phyloP scores from a whole-genome alignment of 2,113 vertebrate species.

The Chionodraco myersi region DNA sequence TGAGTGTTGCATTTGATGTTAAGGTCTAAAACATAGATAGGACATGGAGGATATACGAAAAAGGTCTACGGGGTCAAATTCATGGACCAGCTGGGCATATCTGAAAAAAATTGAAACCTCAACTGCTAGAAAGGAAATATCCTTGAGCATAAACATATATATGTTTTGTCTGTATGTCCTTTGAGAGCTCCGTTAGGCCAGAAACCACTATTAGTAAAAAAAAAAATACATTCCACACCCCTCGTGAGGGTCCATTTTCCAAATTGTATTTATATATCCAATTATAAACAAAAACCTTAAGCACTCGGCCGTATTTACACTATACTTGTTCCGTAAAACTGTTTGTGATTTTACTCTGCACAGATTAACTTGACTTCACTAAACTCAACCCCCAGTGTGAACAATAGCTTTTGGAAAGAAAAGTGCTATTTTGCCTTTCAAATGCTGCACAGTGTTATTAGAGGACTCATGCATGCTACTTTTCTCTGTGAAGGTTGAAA shows the following conservation, averaged over 20 bases:
- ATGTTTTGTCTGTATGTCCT: background rate
- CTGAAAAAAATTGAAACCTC: background rate
- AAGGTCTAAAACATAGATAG: conserved; percentile 45
- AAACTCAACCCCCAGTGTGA: background rate
- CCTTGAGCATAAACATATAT: background rate
- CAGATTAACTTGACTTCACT: background rate
- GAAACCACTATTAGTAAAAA: too few relatives aligned
- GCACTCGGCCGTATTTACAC: background rate
- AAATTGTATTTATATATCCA: background rate
- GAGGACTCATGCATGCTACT: background rate
- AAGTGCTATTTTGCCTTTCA: background rate
- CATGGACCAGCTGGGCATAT: background rate
- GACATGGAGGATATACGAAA: conserved; percentile 26
- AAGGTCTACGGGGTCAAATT: conserved; percentile 37
- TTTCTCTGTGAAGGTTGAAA: conserved; percentile 12
- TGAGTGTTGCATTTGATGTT: conserved; percentile 56
- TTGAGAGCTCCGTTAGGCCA: background rate
- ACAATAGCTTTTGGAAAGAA: background rate
- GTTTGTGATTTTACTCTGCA: background rate
- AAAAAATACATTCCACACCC: too few relatives aligned
- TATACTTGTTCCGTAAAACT: background rate
- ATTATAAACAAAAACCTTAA: background rate
- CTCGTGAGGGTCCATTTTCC: background rate
- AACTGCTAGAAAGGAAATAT: background rate
- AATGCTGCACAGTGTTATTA: background rate